Evolutionary conservation across 2,888 invertebrate species (phyloP), one percentile per base, ranked within the genome.

Genomic region (Drosophila yooni): DNA sequence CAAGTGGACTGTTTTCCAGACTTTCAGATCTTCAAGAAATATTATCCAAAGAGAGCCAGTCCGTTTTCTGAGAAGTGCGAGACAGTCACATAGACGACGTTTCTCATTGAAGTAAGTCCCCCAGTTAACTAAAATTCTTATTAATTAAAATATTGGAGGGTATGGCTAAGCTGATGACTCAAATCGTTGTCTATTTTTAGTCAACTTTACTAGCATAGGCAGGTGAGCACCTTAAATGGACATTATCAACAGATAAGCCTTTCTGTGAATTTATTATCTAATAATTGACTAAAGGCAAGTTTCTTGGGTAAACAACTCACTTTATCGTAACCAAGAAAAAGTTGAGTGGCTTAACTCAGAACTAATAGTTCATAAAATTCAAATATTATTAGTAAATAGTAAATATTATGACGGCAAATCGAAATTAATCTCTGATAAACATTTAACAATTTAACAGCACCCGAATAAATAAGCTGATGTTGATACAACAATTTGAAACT

Each of bases 121-220:
- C 33, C 4, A 29, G 2, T 29, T 11, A 11, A 50, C 8, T 21
- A 7, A 11, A 43, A 38, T 34, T 51, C 27, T 59, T 40, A 4
- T 36, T 15, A 3, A 50, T 10, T 27, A 4, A 18, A 43, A 33
- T 31, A 46, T 40, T 7, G 34, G 18, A 34, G 7, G 21, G 21
- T 18, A 2, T 29, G 25, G 40, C 54, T 27, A 38, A 52, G 34
- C 51, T 33, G 18, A 48, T 70, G 70, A 70, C 21, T 70, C 53
- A 58, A 57, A 25, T 52, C 21, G 21, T 36, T 74, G 48, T 67
- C 62, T 76, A 63, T 11, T 50, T 46, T 79, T 63, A 38, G 68
- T 29, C 57, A 43, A 59, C 52, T 60, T 40, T 36, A 53, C 38
- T 15, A 43, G 36, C 43, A 43, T 48, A 5, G 40, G 27, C 46